phyloP scores from a whole-genome alignment of 2,113 vertebrate species.

The Vanacampus margaritifer region DNA sequence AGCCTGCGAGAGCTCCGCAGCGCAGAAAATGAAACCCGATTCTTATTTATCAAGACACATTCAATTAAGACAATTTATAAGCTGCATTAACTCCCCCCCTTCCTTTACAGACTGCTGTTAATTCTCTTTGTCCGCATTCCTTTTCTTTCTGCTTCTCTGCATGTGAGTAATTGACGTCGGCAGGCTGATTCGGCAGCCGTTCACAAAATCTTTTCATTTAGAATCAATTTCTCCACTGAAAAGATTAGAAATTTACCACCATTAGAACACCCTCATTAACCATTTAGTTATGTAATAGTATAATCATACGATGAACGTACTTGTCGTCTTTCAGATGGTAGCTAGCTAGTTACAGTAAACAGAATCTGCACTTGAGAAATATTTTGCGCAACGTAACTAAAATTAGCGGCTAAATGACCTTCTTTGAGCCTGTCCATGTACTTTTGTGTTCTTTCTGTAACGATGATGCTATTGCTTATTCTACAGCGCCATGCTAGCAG shows the following conservation, averaged over 20 bases:
- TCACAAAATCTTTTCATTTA: neutral
- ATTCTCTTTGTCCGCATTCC: conserved; percentile 9
- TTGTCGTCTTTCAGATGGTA: too few relatives aligned
- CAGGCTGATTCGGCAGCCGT: neutral
- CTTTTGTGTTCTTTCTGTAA: too few relatives aligned
- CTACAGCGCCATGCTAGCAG: too few relatives aligned
- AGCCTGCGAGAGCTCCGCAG: neutral
- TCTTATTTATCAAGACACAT: conserved; percentile 39
- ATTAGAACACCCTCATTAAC: neutral
- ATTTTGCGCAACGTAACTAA: too few relatives aligned
- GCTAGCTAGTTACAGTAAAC: too few relatives aligned
- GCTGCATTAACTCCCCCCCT: conserved; percentile 19
- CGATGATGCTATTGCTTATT: too few relatives aligned
- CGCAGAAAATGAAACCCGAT: conserved; percentile 12
- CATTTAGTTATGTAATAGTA: neutral
- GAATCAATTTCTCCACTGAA: neutral
- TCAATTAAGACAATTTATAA: conserved; percentile 25
- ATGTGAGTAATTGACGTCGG: neutral
- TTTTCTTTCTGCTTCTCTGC: neutral
- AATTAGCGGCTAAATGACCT: too few relatives aligned
- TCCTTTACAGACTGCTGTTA: conserved; percentile 12
- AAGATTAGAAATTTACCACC: neutral
- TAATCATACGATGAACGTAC: too few relatives aligned
- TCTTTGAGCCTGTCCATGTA: too few relatives aligned
- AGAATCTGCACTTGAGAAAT: too few relatives aligned